These are phyloP conservation scores for Lamellibrachia luymesi DNA, from an alignment of 1,140 invertebrate species.

Conservation along the genomic window DNA sequence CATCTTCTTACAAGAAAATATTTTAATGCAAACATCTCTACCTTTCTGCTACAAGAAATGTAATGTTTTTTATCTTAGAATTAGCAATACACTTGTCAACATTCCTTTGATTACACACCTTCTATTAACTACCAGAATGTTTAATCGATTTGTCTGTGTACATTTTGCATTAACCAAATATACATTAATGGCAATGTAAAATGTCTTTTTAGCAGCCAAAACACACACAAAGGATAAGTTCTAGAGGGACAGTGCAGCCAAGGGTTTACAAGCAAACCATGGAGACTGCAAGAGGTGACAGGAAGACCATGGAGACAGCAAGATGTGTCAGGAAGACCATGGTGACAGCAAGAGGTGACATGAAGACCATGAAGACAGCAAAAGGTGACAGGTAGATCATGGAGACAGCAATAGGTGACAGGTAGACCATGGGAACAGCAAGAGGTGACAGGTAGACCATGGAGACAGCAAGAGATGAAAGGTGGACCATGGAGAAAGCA, in stretches of 20 bases:
- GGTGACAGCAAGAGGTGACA: too few relatives aligned
- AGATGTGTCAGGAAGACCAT: too few relatives aligned
- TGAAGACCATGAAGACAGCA: background rate
- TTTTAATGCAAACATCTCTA: too few relatives aligned
- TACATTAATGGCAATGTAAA: background rate
- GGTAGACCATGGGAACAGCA: too few relatives aligned
- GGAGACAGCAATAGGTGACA: background rate
- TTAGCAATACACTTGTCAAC: background rate
- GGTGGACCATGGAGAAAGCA: too few relatives aligned
- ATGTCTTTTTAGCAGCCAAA: background rate
- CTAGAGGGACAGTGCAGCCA: background rate
- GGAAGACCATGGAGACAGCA: too few relatives aligned
- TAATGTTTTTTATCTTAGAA: background rate
- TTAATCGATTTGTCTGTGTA: background rate
- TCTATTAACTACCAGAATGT: background rate
- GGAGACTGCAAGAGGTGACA: too few relatives aligned
- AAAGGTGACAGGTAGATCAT: background rate
- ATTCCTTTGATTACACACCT: background rate
- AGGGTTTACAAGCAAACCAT: background rate
- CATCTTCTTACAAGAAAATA: too few relatives aligned
- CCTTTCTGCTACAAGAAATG: too few relatives aligned
- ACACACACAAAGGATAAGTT: background rate
- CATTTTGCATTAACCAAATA: background rate
- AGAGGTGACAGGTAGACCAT: background rate
- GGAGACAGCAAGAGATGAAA: background rate